Conservation (phyloP, 2,888 invertebrate genomes). For the Zhengitettix transpicula region DNA sequence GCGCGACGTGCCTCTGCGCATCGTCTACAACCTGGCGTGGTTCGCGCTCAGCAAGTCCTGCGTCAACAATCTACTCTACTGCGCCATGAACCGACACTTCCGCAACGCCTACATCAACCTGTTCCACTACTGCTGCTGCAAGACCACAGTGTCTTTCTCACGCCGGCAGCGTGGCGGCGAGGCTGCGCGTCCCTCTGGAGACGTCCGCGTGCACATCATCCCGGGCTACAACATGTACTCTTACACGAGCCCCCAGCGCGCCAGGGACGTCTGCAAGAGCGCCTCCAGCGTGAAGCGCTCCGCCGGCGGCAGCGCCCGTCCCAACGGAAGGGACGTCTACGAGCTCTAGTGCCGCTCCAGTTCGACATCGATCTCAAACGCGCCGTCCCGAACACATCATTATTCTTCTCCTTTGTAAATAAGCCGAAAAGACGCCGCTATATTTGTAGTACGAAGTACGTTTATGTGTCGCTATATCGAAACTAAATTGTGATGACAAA, state of each 20-base stretch:
- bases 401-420: no score
- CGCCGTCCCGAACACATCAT: no score
- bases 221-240: slow-evolving; percentile 51
- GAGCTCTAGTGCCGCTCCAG: slow-evolving; percentile 26
- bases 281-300: slow-evolving; percentile 13
- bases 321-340: slow-evolving; percentile 36
- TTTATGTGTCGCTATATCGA: no score
- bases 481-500: no score
- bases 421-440: no score
- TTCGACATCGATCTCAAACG: neutral
- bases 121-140: slow-evolving; percentile 68
- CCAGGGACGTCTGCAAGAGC: slow-evolving; percentile 17
- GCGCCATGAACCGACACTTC: slow-evolving; percentile 48
- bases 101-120: slow-evolving; percentile 52
- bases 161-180: slow-evolving; percentile 36
- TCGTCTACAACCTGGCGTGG: slow-evolving; percentile 53
- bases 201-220: slow-evolving; percentile 60
- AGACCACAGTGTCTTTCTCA: slow-evolving; percentile 50
- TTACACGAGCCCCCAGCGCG: slow-evolving; percentile 38
- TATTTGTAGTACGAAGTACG: no score
- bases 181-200: slow-evolving; percentile 32
- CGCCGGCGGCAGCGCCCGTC: slow-evolving; percentile 22
- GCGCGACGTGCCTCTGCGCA: slow-evolving; percentile 26
- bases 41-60: slow-evolving; percentile 51
- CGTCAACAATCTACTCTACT: slow-evolving; percentile 46